Evolutionary conservation across 2,113 vertebrate genomes (phyloP).

Genomic region (Serinus canaria): DNA sequence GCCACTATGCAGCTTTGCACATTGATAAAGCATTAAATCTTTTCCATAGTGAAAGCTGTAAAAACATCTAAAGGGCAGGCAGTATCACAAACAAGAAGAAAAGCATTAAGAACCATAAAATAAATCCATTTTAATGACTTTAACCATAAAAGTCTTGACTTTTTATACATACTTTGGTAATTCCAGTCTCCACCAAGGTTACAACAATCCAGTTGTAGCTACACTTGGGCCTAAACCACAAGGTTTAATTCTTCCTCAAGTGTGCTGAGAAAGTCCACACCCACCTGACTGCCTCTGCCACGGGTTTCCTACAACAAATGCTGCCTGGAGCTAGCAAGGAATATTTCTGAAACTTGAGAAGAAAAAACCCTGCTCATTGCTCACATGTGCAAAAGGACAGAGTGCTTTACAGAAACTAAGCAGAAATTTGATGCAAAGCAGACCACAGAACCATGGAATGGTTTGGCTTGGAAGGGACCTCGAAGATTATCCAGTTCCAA

Average conservation of each 20-base stretch:
- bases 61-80: neutral
- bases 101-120: neutral
- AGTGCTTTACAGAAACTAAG: neutral
- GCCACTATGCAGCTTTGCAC: neutral
- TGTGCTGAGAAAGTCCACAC: neutral
- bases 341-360: neutral
- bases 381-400: neutral
- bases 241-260: too few species aligned
- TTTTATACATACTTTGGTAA: neutral
- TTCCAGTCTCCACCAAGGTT: neutral
- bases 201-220: rapidly evolving
- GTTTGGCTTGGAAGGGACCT: neutral
- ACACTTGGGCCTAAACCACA: rapidly evolving
- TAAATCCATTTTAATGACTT: neutral
- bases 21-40: neutral
- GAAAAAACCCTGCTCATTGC: neutral
- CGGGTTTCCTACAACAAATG: rapidly evolving
- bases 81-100: neutral
- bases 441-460: neutral
- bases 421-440: neutral
- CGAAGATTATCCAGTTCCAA: neutral
- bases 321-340: neutral
- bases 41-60: neutral
- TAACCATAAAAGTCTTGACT: neutral
- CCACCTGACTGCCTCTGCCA: neutral